phyloP scores from a whole-genome alignment of 2,888 invertebrate genomes.

The Campaea margaritaria region DNA sequence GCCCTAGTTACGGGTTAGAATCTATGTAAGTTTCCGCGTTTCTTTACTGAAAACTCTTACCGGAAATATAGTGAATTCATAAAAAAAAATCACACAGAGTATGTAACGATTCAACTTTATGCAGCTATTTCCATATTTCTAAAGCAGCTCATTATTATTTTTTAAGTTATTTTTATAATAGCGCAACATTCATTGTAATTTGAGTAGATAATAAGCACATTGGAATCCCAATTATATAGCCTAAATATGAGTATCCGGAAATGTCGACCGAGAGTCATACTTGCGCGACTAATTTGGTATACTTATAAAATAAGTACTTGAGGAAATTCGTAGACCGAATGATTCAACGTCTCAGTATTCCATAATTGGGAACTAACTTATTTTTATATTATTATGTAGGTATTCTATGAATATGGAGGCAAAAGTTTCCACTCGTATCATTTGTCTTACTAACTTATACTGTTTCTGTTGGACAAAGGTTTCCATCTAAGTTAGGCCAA shows the following conservation, averaged over 20 bases:
- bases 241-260: conserved; percentile 10
- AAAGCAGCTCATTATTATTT: conserved; percentile 11
- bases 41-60: no score
- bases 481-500: no score
- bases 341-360: conserved; percentile 23
- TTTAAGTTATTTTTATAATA: conserved; percentile 4
- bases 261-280: conserved; percentile 13
- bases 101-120: no score
- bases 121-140: no score
- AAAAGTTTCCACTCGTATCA: no score
- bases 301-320: conserved; percentile 5
- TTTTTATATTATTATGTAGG: conserved; percentile 3
- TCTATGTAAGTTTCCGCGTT: no score
- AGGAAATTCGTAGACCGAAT: conserved; percentile 11
- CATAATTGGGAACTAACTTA: conserved; percentile 14
- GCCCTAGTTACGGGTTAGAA: no score
- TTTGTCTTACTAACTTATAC: background rate
- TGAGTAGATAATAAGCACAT: conserved; percentile 18
- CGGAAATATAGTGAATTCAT: no score
- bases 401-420: background rate
- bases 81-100: no score
- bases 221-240: conserved; percentile 20
- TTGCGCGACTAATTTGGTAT: conserved; percentile 18
- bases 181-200: conserved; percentile 15
- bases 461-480: background rate